A percentile compares a stretch with the other conserved stretches of the same genome.
These are phyloP conservation scores for Ataeniobius toweri DNA, from an alignment of 2,797 vertebrate genomes.

Conservation along the genomic window DNA sequence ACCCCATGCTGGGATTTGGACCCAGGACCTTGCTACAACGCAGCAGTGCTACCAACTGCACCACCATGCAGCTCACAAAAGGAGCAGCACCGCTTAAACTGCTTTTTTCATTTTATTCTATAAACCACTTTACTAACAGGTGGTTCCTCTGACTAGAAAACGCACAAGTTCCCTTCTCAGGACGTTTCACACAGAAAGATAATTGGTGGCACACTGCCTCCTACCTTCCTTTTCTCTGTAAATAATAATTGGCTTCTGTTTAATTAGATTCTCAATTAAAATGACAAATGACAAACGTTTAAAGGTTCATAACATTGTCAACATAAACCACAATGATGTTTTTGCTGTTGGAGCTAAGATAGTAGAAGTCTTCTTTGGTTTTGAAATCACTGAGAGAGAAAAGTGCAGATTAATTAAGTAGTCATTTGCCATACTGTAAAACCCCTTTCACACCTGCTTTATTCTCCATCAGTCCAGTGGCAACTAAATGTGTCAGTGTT, in stretches of 20 bases:
- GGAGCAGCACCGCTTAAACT: too few species aligned
- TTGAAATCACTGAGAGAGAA: not conserved
- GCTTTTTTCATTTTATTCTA: not conserved
- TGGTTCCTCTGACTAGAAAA: too few species aligned
- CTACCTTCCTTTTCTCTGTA: not conserved
- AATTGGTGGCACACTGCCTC: not conserved
- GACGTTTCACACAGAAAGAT: not conserved
- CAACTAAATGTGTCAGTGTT: not conserved
- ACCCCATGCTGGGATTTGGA: too few species aligned
- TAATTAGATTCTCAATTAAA: not conserved
- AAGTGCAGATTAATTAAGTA: conserved; percentile 15
- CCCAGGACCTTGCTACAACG: too few species aligned
- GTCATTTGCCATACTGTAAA: conserved; percentile 23
- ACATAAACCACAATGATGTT: not conserved
- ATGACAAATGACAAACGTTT: not conserved
- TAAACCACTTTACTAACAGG: not conserved
- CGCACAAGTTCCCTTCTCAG: too few species aligned
- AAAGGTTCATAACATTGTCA: not conserved
- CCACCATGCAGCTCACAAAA: too few species aligned
- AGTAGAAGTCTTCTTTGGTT: not conserved
- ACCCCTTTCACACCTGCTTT: not conserved
- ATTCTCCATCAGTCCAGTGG: not conserved
- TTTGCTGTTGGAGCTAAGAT: too few species aligned
- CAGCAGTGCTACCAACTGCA: too few species aligned
- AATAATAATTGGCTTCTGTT: not conserved